A percentile compares a stretch with the other conserved stretches of the same genome.
Conservation (phyloP, 2,888 invertebrate genomes). For the Halictus ligatus region DNA sequence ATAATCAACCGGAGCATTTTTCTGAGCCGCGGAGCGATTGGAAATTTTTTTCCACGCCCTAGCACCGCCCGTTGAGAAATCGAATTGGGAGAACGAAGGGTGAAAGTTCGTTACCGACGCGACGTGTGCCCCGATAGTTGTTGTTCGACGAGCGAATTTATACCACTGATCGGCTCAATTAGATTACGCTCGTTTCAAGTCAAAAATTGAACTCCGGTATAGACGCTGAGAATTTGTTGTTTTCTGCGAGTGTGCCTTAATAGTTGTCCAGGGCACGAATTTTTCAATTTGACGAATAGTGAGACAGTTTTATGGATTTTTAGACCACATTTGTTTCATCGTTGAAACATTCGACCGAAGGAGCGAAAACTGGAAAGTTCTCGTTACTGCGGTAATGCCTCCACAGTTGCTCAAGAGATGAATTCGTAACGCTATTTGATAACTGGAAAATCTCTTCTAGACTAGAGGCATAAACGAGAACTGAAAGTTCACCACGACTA, state of each 20-base stretch:
- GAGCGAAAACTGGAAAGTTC: neutral
- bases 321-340: neutral
- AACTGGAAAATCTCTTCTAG: neutral
- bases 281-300: no score
- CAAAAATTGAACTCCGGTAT: neutral
- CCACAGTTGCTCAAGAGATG: neutral
- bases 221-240: neutral
- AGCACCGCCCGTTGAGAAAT: neutral
- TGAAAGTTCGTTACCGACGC: neutral
- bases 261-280: neutral
- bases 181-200: neutral
- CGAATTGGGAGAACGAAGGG: neutral
- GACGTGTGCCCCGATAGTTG: neutral
- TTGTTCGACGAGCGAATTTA: neutral
- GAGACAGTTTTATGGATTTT: neutral
- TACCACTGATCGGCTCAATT: neutral
- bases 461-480: neutral
- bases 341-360: neutral
- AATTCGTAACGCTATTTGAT: neutral
- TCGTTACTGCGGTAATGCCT: neutral
- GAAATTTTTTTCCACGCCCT: neutral
- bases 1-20: constrained; percentile 1
- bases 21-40: neutral
- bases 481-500: neutral
- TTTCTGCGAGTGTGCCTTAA: neutral